Percentiles rank a stretch among this genome's conserved stretches.
Conservation (phyloP, 2,888 invertebrate species). For the Himalopsyche kuldschensis region DNA sequence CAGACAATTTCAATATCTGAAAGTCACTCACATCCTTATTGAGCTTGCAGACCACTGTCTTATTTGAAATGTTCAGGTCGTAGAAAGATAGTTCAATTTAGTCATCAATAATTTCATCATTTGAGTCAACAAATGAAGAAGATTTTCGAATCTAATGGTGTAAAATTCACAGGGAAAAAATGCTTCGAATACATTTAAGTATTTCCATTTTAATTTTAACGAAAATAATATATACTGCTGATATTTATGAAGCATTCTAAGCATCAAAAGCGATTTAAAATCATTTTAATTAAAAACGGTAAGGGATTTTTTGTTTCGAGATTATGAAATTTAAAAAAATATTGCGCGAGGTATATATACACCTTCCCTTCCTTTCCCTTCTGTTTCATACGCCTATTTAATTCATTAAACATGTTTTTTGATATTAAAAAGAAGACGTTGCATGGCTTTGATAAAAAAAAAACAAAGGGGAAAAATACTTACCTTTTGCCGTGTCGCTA, state of each 20-base stretch:
- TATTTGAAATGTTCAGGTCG: too few species aligned
- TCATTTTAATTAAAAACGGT: not conserved
- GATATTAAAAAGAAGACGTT: not conserved
- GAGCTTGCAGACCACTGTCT: too few species aligned
- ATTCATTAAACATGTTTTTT: not conserved
- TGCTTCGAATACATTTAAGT: not conserved
- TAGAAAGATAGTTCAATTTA: too few species aligned
- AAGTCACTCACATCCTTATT: too few species aligned
- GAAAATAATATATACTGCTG: not conserved
- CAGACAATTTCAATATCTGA: too few species aligned
- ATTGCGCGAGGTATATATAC: not conserved
- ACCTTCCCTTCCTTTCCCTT: not conserved
- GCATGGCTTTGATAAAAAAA: not conserved
- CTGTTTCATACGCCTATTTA: not conserved
- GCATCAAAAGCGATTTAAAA: not conserved
- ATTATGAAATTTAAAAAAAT: not conserved
- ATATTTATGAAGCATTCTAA: not conserved
- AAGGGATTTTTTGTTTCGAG: not conserved
- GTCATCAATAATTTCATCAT: too few species aligned
- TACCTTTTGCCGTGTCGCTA: not conserved
- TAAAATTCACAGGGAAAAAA: too few species aligned
- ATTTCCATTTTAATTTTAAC: not conserved
- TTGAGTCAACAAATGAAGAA: too few species aligned
- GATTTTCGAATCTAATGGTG: too few species aligned
- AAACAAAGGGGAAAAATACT: not conserved